phyloP scores from a whole-genome alignment of 2,888 invertebrate species.

The Selenia dentaria region DNA sequence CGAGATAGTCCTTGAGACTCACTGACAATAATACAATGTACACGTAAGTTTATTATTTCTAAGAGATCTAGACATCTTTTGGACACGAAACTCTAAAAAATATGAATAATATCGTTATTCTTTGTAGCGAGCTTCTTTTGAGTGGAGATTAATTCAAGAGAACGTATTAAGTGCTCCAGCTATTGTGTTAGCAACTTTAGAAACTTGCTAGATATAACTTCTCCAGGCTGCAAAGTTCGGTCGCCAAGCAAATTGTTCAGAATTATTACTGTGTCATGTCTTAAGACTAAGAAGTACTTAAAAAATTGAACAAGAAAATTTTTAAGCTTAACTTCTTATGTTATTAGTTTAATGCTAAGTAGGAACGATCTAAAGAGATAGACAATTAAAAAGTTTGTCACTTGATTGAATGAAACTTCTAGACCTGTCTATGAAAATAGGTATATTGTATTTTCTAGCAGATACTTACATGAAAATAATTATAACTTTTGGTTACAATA shows the following conservation, averaged over 20 bases:
- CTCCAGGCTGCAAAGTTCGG: conserved; percentile 23
- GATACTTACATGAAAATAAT: too few species aligned
- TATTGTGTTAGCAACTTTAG: conserved; percentile 28
- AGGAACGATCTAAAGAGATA: not conserved
- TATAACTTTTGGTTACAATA: too few species aligned
- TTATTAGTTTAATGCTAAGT: not conserved
- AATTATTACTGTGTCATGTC: conserved; percentile 22
- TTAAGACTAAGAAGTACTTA: conserved; percentile 3
- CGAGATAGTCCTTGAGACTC: too few species aligned
- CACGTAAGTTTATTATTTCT: too few species aligned
- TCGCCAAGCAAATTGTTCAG: conserved; percentile 23
- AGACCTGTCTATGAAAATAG: too few species aligned
- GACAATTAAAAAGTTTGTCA: not conserved
- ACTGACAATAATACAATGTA: too few species aligned
- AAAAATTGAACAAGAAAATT: conserved; percentile 1
- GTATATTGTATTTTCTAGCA: too few species aligned
- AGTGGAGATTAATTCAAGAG: conserved; percentile 26
- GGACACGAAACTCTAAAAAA: not conserved
- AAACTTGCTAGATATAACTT: conserved; percentile 29
- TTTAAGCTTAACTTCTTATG: not conserved
- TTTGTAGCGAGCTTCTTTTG: conserved; percentile 17
- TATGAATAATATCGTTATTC: conserved; percentile 4
- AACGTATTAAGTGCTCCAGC: conserved; percentile 32
- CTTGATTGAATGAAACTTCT: not conserved
- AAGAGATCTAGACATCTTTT: too few species aligned